phyloP scores from a whole-genome alignment of 1,140 invertebrate genomes.

The Trichonephila clavata region DNA sequence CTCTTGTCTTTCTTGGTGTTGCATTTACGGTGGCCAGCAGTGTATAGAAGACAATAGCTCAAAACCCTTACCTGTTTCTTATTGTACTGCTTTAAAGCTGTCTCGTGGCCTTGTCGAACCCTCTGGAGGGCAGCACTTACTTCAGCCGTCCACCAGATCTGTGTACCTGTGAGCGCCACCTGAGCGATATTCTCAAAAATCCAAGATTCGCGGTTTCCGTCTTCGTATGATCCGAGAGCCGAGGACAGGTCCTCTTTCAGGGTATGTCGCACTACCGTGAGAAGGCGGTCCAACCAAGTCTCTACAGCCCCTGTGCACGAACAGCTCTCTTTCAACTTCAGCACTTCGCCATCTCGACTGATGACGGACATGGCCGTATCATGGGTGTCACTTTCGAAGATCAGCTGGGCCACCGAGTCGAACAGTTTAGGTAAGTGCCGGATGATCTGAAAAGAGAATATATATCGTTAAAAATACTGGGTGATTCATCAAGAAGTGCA shows the following conservation, averaged over 20 bases:
- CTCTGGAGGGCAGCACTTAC: slow-evolving; percentile 93
- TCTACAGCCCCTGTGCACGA: slow-evolving; percentile 91
- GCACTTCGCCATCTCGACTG: slow-evolving; percentile 97
- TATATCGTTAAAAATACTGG: no score
- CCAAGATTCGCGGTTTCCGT: slow-evolving; percentile 97
- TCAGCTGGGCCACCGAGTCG: slow-evolving; percentile 94
- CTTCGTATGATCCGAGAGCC: slow-evolving; percentile 93
- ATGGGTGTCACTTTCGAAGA: slow-evolving; percentile 84
- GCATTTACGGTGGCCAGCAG: no score
- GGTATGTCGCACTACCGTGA: slow-evolving; percentile 88
- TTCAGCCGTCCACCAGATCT: slow-evolving; percentile 99
- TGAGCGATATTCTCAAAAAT: slow-evolving; percentile 97
- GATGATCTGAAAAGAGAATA: slow-evolving; percentile 83
- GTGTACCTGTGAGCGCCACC: slow-evolving; percentile 95
- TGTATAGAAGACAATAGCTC: no score
- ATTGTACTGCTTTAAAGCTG: slow-evolving; percentile 96
- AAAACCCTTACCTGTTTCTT: slow-evolving; percentile 92
- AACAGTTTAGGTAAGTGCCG: slow-evolving; percentile 96
- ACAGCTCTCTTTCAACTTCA: slow-evolving; percentile 88
- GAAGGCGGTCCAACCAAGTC: slow-evolving; percentile 93
- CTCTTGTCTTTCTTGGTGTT: no score
- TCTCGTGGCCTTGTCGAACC: slow-evolving; percentile 97
- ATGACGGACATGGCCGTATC: slow-evolving; percentile 89
- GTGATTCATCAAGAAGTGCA: no score
- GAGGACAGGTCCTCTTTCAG: slow-evolving; percentile 88